These are phyloP conservation scores for Drosophila arizonae DNA, from an alignment of 1,140 invertebrate genomes.

Conservation along the genomic window DNA sequence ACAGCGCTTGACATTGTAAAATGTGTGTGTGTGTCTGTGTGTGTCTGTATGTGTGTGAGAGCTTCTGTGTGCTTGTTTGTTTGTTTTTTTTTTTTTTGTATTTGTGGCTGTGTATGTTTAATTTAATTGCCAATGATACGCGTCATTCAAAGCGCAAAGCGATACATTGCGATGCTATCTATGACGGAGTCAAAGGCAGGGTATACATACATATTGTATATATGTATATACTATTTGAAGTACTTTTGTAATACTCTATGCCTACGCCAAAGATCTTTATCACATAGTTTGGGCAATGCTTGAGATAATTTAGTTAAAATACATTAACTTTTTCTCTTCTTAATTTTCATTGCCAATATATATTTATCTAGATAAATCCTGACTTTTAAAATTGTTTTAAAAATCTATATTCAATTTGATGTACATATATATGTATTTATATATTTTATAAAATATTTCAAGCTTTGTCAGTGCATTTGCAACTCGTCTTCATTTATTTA, in stretches of 20 bases:
- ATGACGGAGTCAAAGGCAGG: conserved; percentile 43
- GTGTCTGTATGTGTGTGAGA: conserved; percentile 16
- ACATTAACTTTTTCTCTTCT: not conserved
- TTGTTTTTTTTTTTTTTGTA: conserved; percentile 38
- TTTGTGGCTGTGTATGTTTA: conserved; percentile 65
- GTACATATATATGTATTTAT: no score
- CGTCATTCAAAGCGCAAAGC: conserved; percentile 72
- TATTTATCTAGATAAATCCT: no score
- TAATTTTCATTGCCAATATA: not conserved
- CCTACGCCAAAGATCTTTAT: not conserved
- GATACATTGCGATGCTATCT: conserved; percentile 69
- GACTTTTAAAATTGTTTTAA: no score
- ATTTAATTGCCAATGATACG: conserved; percentile 80
- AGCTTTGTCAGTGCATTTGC: not conserved
- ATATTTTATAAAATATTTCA: not conserved
- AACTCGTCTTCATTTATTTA: not conserved
- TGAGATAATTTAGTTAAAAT: not conserved
- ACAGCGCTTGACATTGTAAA: conserved; percentile 66
- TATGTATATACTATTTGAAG: not conserved
- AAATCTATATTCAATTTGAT: no score
- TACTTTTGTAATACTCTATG: conserved; percentile 11
- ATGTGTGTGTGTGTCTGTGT: conserved; percentile 18
- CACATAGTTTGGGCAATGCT: not conserved
- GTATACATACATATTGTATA: conserved; percentile 10
- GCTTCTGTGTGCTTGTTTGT: conserved; percentile 24